phyloP scores from a whole-genome alignment of 2,113 vertebrate species.

The Isichthys henryi region DNA sequence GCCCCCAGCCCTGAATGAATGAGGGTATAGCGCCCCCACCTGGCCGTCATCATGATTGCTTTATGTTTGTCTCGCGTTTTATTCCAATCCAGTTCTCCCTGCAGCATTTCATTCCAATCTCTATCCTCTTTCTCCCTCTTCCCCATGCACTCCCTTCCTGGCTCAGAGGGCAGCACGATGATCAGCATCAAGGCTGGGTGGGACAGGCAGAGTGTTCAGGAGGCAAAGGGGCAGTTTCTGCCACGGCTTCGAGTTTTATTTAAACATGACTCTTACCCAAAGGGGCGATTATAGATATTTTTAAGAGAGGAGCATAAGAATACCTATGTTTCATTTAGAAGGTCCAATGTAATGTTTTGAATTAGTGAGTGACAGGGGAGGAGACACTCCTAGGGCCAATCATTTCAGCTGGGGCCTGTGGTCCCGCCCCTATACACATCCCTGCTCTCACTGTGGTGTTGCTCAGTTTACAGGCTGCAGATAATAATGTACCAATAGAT shows the following conservation, averaged over 20 bases:
- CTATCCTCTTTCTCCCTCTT: not conserved
- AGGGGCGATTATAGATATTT: not conserved
- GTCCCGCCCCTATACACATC: too few relatives aligned
- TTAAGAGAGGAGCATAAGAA: not conserved
- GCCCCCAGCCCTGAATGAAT: not conserved
- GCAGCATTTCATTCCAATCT: not conserved
- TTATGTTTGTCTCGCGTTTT: not conserved
- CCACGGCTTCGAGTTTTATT: too few relatives aligned
- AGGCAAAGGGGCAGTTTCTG: not conserved
- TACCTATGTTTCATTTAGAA: not conserved
- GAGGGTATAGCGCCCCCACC: not conserved
- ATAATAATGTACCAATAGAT: not conserved
- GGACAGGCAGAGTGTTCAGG: not conserved
- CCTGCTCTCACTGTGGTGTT: not conserved
- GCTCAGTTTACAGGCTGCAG: too few relatives aligned
- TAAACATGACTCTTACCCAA: too few relatives aligned
- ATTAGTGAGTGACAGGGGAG: too few relatives aligned
- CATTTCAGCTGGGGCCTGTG: too few relatives aligned
- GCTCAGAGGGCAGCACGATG: not conserved
- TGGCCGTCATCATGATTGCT: not conserved
- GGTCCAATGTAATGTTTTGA: not conserved
- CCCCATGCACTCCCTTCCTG: not conserved
- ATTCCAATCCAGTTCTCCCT: not conserved
- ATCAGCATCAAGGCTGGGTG: too few relatives aligned
- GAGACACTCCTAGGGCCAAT: too few relatives aligned